Conservation (phyloP, 2,888 invertebrate genomes). For the Dolichomitus sp. region DNA sequence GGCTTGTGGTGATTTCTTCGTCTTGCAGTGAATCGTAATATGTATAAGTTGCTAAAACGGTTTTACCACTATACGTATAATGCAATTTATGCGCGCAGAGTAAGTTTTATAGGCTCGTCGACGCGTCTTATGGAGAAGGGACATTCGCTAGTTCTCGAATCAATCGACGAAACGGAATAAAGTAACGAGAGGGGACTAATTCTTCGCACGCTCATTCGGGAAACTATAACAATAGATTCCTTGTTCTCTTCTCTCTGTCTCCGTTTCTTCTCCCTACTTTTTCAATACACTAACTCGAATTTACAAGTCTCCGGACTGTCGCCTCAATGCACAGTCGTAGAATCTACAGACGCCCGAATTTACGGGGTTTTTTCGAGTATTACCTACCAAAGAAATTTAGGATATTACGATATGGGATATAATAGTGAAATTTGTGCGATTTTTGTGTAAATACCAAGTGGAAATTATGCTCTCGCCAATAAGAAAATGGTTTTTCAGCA, state of each 20-base stretch:
- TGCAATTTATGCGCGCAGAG: background rate
- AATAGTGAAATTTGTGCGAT: background rate
- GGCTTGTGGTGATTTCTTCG: background rate
- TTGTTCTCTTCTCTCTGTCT: background rate
- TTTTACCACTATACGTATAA: background rate
- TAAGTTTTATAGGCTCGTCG: background rate
- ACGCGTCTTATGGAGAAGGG: background rate
- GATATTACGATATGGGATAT: background rate
- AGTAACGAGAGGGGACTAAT: constrained; percentile 29
- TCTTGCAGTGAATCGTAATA: background rate
- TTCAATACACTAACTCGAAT: background rate
- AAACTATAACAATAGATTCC: constrained; percentile 20
- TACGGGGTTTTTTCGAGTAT: background rate
- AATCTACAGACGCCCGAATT: background rate
- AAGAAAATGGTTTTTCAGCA: constrained; percentile 72
- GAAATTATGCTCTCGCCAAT: constrained; percentile 68
- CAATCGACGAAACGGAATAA: constrained; percentile 32
- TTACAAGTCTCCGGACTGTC: background rate
- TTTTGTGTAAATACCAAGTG: background rate
- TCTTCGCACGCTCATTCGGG: constrained; percentile 31
- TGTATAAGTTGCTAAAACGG: background rate
- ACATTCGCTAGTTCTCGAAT: constrained; percentile 34
- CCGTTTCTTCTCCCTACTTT: background rate
- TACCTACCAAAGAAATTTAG: background rate
- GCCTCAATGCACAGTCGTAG: background rate